Base-by-base conservation (phyloP, 2,888 invertebrate species). In the Ischnus inquisitorius region DNA sequence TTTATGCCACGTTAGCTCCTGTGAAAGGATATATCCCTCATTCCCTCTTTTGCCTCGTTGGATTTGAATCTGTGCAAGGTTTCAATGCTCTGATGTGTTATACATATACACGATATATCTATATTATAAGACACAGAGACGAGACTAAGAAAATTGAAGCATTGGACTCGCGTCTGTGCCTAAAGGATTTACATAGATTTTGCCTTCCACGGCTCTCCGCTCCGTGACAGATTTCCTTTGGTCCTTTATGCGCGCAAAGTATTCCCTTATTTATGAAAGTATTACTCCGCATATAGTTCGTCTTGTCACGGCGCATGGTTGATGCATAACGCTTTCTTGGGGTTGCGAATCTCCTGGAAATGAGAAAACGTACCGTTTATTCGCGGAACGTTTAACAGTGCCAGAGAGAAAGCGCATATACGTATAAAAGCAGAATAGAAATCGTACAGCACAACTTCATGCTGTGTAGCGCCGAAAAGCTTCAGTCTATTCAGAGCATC, bases 221-320 rank as follows among this genome's bases (percentile, higher is more conserved):
- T 82, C 67, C 81, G 62, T 57, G 82, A 80, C 69, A 83, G 78
- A 79, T 88, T 86, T 86, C 72, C 82, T 74, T 74, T 74, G 72
- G 62, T 74, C 85, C 82, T 86, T 84, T 80, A 65, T 72, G 68
- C 16, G 79, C 67, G 79, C 69, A 67, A 87, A 86, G 87, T 87
- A 85, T 84, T 87, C 87, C 34, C 84, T 86, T 87, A 88, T 88
- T 88, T 89, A 88, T 85, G 84, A 87, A 87, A 85, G 85, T 86
- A 88, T 88, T 88, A 88, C 86, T 75, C 76, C 76, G 67, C 54
- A 76, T 10, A 57, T 19, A 22, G 1, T n/a, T 2, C 57, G 41
- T 65, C 28, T 82, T 12, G 48, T 62, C 62, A 51, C 46, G 65
- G 25, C 25, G 34, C 60, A 78, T 54, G 54, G 54, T 76, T 69